Evolutionary conservation across 2,888 invertebrate genomes (phyloP).

Genomic region (Byasa hedistus): DNA sequence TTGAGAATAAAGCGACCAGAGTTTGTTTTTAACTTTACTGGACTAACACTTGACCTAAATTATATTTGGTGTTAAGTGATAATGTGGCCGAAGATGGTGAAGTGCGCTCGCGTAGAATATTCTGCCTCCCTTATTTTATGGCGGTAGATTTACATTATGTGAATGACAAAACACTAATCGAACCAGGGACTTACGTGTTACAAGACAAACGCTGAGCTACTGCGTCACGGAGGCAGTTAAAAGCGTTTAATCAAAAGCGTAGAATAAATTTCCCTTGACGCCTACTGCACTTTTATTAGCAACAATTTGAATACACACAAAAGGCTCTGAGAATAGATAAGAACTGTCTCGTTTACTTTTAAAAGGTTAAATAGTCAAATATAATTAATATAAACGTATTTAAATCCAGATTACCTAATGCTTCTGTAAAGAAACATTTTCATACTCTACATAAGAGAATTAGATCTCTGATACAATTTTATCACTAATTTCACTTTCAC

Average conservation of each 20-base stretch:
- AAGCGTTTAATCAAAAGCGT: conserved; percentile 44
- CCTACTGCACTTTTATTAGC: conserved; percentile 37
- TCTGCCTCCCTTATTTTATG: too few relatives aligned
- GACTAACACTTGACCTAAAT: too few relatives aligned
- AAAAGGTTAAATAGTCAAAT: background rate
- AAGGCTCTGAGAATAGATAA: background rate
- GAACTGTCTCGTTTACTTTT: background rate
- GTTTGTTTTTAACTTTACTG: too few relatives aligned
- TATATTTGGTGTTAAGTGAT: too few relatives aligned
- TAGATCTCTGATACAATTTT: background rate
- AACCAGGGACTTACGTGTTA: too few relatives aligned
- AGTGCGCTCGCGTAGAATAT: too few relatives aligned
- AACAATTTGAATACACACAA: conserved; percentile 16
- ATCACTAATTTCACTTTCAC: background rate
- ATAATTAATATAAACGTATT: background rate
- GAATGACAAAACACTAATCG: too few relatives aligned
- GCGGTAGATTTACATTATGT: too few relatives aligned
- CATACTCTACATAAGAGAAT: background rate
- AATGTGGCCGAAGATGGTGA: too few relatives aligned
- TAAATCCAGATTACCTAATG: background rate
- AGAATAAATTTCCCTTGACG: conserved; percentile 46
- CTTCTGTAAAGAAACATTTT: background rate
- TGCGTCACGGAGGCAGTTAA: background rate
- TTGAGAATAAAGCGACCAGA: too few relatives aligned
- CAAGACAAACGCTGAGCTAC: too few relatives aligned